A percentile compares a stretch with the other conserved stretches of the same genome.
Evolutionary conservation across 2,113 vertebrate species (phyloP).

Genomic region (Nothocercus julius): DNA sequence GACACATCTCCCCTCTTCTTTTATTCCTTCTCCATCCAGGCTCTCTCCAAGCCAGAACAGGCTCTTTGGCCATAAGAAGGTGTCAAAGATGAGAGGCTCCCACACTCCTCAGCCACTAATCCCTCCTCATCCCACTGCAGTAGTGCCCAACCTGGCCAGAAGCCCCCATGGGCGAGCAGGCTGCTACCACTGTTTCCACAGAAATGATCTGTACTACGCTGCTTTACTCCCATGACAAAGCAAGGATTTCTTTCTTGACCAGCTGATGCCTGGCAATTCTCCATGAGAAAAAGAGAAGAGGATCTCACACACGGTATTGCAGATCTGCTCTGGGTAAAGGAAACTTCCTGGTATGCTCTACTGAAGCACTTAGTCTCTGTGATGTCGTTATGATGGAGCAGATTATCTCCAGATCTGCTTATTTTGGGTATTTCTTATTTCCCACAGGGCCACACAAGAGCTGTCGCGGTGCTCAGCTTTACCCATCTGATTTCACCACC

Average conservation of each 20-base stretch:
- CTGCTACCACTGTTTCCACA: not conserved
- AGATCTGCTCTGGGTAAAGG: not conserved
- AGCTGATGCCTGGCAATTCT: not conserved
- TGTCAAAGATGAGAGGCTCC: not conserved
- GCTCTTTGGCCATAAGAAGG: not conserved
- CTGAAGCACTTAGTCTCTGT: not conserved
- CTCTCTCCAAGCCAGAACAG: not conserved
- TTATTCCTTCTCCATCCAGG: not conserved
- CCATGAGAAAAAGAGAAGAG: accelerated
- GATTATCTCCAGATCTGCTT: not conserved
- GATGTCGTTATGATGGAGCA: not conserved
- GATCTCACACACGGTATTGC: not conserved
- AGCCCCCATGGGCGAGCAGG: accelerated
- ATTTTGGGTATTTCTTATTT: not conserved
- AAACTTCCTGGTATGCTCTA: not conserved
- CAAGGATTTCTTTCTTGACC: not conserved
- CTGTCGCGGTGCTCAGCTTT: not conserved
- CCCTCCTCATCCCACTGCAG: accelerated
- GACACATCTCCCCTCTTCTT: not conserved
- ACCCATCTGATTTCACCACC: not conserved
- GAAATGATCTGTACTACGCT: not conserved
- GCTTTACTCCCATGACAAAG: not conserved
- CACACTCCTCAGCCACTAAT: not conserved
- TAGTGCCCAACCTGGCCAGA: not conserved
- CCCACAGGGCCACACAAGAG: not conserved